phyloP scores from a whole-genome alignment of 1,140 invertebrate genomes.

The roundworm (Caenorhabditis elegans) region DNA sequence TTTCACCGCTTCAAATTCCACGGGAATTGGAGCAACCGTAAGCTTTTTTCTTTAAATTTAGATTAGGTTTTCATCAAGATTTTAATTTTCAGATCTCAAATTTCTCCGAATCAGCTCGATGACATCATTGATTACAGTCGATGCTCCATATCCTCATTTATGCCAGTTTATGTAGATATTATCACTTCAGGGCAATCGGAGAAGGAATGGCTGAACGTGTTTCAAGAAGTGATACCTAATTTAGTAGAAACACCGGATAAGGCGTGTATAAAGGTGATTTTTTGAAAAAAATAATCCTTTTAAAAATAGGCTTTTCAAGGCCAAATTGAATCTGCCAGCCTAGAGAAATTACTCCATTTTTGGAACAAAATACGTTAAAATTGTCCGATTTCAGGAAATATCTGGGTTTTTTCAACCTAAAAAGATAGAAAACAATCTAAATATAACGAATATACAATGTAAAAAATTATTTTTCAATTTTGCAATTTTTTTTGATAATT shows the following conservation, averaged over 20 bases:
- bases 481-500: too few species aligned
- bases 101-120: not conserved
- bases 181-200: conserved; percentile 32
- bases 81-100: conserved; percentile 39
- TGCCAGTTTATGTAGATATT: conserved; percentile 54
- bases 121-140: conserved; percentile 49
- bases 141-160: conserved; percentile 56
- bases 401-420: too few species aligned
- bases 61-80: too few species aligned
- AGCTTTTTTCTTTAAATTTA: not conserved
- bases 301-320: too few species aligned
- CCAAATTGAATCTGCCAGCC: too few species aligned
- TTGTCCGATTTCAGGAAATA: too few species aligned
- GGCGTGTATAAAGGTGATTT: conserved; percentile 58
- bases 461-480: too few species aligned
- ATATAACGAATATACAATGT: too few species aligned
- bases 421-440: too few species aligned
- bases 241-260: conserved; percentile 16
- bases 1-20: conserved; percentile 45
- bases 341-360: too few species aligned
- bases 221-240: not conserved
- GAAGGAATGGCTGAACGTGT: not conserved
- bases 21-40: not conserved
- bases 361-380: too few species aligned
- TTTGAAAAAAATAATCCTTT: too few species aligned